phyloP scores from a whole-genome alignment of 2,113 vertebrate genomes.

The Prionailurus viverrinus region DNA sequence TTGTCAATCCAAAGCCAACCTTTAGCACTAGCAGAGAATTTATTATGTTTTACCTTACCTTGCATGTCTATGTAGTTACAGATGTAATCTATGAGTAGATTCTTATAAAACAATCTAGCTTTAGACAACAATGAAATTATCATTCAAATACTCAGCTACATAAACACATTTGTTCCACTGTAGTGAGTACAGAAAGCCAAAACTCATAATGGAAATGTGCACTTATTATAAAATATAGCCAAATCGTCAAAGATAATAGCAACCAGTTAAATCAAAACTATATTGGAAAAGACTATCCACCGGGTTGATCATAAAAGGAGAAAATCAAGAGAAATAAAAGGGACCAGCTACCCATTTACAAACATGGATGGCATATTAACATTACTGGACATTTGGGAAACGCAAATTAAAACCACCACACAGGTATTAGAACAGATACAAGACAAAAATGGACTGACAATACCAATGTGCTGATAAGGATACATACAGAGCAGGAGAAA shows the following conservation, averaged over 20 bases:
- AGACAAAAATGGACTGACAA: neutral
- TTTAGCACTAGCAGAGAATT: conserved; percentile 18
- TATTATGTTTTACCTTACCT: neutral
- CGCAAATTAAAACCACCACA: conserved; percentile 23
- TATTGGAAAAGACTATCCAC: neutral
- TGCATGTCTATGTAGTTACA: neutral
- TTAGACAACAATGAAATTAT: conserved; percentile 17
- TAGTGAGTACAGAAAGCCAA: neutral
- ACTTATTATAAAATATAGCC: conserved; percentile 17
- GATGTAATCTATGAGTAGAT: neutral
- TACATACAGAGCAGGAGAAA: neutral
- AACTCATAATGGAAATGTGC: neutral
- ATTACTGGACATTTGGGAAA: neutral
- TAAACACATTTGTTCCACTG: neutral
- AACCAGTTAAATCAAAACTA: conserved; percentile 27
- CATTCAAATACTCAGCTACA: conserved; percentile 4
- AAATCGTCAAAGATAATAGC: neutral
- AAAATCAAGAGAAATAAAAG: conserved; percentile 40
- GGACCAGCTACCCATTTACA: neutral
- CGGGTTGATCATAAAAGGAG: conserved; percentile 3
- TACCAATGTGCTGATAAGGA: neutral
- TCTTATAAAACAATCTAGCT: neutral
- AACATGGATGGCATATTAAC: neutral
- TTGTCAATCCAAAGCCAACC: conserved; percentile 12
- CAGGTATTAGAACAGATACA: neutral